Evolutionary conservation across 2,888 invertebrate genomes (phyloP).

Genomic region (Folsomia candida): DNA sequence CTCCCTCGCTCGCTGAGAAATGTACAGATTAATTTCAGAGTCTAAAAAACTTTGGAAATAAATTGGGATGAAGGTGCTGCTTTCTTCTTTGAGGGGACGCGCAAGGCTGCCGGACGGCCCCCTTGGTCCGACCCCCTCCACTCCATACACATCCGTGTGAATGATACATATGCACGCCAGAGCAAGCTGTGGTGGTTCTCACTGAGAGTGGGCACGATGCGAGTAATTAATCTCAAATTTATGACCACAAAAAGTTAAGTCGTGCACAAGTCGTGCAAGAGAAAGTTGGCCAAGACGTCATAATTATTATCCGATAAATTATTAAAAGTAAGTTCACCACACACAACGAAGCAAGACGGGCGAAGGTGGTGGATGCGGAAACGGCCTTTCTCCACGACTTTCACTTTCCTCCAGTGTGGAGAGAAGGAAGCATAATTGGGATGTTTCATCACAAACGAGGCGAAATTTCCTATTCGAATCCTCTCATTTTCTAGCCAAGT

Average conservation of each 20-base stretch:
- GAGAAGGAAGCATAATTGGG: no score
- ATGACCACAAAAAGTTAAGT: constrained; percentile 9
- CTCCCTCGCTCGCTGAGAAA: not conserved
- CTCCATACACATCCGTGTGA: no score
- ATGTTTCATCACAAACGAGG: constrained; percentile 7
- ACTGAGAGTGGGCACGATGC: not conserved
- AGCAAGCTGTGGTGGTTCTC: no score
- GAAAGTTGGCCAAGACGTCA: constrained; percentile 4
- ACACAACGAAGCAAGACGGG: constrained; percentile 19
- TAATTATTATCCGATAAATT: not conserved
- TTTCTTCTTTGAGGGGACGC: no score
- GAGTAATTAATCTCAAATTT: constrained; percentile 31
- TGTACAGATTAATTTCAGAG: not conserved
- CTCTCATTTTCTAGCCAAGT: no score
- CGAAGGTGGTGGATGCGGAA: no score
- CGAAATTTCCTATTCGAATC: not conserved
- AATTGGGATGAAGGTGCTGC: not conserved
- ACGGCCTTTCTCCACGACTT: no score
- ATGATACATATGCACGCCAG: no score
- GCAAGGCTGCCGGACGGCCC: no score
- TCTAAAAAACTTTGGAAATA: not conserved
- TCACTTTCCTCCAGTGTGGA: no score
- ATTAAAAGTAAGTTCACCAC: not conserved
- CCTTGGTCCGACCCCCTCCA: no score
- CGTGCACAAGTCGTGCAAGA: no score